Base-by-base conservation (phyloP, 2,797 vertebrate species). In the Centroberyx gerrardi region DNA sequence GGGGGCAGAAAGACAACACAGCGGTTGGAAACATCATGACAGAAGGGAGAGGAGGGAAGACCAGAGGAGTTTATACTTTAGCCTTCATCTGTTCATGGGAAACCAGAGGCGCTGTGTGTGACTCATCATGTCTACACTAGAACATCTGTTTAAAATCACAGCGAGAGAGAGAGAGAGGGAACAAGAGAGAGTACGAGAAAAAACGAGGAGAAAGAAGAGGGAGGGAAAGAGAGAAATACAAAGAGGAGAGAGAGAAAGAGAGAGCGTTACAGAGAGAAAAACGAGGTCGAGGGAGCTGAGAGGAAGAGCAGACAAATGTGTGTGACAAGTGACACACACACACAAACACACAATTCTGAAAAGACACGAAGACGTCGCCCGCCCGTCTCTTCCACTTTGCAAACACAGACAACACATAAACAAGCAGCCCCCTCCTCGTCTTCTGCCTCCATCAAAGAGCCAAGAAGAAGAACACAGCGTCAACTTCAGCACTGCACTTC, bases 91-190 rank as follows among this genome's bases (percentile, higher is more conserved):
- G 70, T 77, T 80, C 18, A 60, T 70, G 72, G 68, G 73, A 91
- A 87, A 85, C 38, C 76, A 72, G 70, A 83, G 68, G 10, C 64
- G 55, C 63, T 10, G 60, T 74, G 70, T 48, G 46, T 91, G 85
- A 92, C 62, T 91, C 87, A 88, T 81, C 82, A 68, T 58, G 69
- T 80, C 75, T 14, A 78, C 87, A 83, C 36, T 2, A 28, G 15
- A 84, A 81, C 88, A 85, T 90, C 78, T 90, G 91, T 73, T 88
- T 85, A 60, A 84, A 78, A 88, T 85, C 86, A 84, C 71, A 53
- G 76, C 29, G 1, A 69, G 64, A 56, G 49, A 86, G 18, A 33
- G 0, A 3, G 2, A n/a, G 40, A 28, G 53, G 15, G 17, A 18
- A 27, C 52, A 31, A 68, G 27, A 22, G 13, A 52, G 0, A 51